Base-by-base conservation (phyloP, 1,140 invertebrate species). In the Ditylenchus dipsaci region DNA sequence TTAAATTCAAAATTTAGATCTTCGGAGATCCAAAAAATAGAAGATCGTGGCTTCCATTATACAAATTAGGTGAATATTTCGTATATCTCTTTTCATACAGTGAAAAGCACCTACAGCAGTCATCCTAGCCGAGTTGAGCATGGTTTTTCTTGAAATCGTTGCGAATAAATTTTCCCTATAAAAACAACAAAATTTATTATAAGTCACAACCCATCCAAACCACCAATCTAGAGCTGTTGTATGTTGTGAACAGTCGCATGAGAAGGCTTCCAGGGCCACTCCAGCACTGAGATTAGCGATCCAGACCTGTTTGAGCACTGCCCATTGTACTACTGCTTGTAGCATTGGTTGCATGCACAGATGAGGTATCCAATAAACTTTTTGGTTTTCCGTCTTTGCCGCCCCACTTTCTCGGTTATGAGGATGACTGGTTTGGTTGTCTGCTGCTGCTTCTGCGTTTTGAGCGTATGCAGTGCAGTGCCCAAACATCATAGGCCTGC, bases 51-150 rank as follows among this genome's bases (percentile, higher is more conserved):
- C n/a, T n/a, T n/a, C n/a, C n/a, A n/a, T n/a, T n/a, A n/a, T n/a
- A n/a, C n/a, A n/a, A n/a, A n/a, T n/a, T n/a, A n/a, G n/a, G n/a
- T n/a, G n/a, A n/a, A n/a, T n/a, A n/a, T n/a, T n/a, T n/a, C n/a
- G n/a, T n/a, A n/a, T n/a, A n/a, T n/a, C n/a, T n/a, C n/a, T n/a
- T n/a, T n/a, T n/a, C n/a, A n/a, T n/a, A n/a, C n/a, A n/a, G n/a
- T n/a, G n/a, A n/a, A n/a, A n/a, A n/a, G n/a, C 1, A 92, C 92
- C 93, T 90, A 97, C 94, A 98, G 80, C 93, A 95, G 87, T 99
- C 95, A 99, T 98, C 88, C 98, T 93, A 87, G 95, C 95, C 89
- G 95, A 95, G 85, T 93, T 93, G 87, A 98, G 87, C 90, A 97
- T 97, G 86, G 94, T 95, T 87, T 91, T 90, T 70, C 91, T 95